These are phyloP conservation scores for Tympanuchus pallidicinctus DNA, from an alignment of 2,113 vertebrate species.

Conservation along the genomic window DNA sequence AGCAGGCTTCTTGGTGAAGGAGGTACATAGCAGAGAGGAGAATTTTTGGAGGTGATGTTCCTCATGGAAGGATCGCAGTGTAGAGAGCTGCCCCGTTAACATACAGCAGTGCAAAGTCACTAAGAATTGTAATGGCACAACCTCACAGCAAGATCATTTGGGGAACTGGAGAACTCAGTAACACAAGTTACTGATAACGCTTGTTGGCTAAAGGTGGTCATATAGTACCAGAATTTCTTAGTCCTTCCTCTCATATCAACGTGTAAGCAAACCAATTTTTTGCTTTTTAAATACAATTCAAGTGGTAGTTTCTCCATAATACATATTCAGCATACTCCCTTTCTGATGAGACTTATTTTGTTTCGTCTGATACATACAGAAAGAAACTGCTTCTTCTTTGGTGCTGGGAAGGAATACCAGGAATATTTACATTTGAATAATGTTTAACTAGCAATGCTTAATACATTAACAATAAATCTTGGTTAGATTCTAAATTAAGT, in stretches of 20 bases:
- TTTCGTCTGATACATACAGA: neutral
- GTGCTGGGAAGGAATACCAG: neutral
- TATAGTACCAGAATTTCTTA: neutral
- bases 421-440: constrained; percentile 69
- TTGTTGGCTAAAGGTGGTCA: neutral
- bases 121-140: neutral
- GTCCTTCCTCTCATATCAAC: neutral
- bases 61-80: neutral
- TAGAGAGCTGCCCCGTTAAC: neutral
- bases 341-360: neutral
- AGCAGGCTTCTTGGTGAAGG: neutral
- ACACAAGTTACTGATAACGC: neutral
- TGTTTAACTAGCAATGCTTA: constrained; percentile 67
- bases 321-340: neutral
- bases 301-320: neutral
- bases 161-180: neutral
- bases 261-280: neutral
- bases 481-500: constrained; percentile 66
- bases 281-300: neutral
- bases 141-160: neutral
- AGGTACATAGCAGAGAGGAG: neutral
- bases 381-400: constrained; percentile 8
- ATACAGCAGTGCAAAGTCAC: neutral
- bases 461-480: constrained; percentile 69
- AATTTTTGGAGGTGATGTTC: neutral